A percentile compares a stretch with the other conserved stretches of the same genome.
phyloP scores from a whole-genome alignment of 2,888 invertebrate species.

The Hybos culiciformis region DNA sequence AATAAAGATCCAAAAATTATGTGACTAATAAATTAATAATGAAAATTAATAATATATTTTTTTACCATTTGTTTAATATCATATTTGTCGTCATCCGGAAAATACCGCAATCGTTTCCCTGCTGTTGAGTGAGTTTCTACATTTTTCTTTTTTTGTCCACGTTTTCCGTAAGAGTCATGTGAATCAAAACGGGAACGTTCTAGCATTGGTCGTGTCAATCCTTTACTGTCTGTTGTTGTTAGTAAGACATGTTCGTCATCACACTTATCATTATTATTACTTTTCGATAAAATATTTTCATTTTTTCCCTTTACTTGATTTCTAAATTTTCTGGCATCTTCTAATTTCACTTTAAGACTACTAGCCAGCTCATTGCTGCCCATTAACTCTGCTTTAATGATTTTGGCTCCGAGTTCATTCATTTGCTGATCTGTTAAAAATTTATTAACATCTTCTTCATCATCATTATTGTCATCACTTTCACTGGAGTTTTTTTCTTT shows the following conservation, averaged over 20 bases:
- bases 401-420: conserved; percentile 80
- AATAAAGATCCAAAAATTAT: too few relatives aligned
- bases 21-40: not conserved
- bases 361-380: conserved; percentile 58
- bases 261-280: conserved; percentile 11
- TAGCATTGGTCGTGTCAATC: conserved; percentile 51
- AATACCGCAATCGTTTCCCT: conserved; percentile 66
- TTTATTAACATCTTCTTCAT: conserved; percentile 15
- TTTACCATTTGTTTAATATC: conserved; percentile 68
- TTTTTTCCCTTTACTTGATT: conserved; percentile 10
- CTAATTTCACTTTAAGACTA: conserved; percentile 61
- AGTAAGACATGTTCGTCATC: conserved; percentile 47
- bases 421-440: conserved; percentile 66
- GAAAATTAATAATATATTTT: not conserved
- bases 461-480: conserved; percentile 4
- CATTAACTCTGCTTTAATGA: conserved; percentile 88
- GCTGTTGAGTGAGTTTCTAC: conserved; percentile 56
- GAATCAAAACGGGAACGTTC: conserved; percentile 23
- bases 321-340: conserved; percentile 46
- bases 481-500: not conserved
- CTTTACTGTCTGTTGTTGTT: conserved; percentile 51
- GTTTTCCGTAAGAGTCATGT: conserved; percentile 11
- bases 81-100: conserved; percentile 80
- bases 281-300: conserved; percentile 14
- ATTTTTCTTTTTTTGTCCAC: conserved; percentile 25